Conservation (phyloP, 2,113 vertebrate genomes). For the Galbula dea region DNA sequence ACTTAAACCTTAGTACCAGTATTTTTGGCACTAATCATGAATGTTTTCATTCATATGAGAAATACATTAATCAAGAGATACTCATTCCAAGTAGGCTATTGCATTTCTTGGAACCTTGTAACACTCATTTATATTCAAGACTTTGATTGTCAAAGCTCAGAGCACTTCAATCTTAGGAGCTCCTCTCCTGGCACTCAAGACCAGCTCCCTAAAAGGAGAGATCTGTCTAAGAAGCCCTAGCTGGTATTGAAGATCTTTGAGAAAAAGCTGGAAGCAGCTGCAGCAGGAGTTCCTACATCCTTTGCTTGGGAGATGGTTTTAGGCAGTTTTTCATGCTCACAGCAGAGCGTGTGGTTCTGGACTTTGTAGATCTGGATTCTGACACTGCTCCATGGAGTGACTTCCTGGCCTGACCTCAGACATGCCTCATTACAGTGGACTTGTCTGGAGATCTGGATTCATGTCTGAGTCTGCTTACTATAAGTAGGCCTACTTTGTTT, state of each 20-base stretch:
- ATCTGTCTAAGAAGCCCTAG: neutral
- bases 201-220: neutral
- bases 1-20: neutral
- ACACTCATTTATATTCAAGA: neutral
- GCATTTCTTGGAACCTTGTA: neutral
- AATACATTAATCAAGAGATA: neutral
- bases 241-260: neutral
- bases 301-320: neutral
- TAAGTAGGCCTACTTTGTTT: neutral
- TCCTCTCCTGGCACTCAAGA: neutral
- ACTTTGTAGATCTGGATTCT: neutral
- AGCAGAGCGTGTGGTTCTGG: neutral
- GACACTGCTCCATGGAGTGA: neutral
- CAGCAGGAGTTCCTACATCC: fast-evolving
- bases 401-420: neutral
- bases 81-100: neutral
- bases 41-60: neutral
- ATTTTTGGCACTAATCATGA: neutral
- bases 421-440: neutral
- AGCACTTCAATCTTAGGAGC: neutral
- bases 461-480: neutral
- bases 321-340: fast-evolving
- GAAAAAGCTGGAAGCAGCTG: neutral
- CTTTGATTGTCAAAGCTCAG: neutral
- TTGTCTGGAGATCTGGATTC: neutral